Evolutionary conservation across 2,797 vertebrate genomes (phyloP).

Genomic region (Chrysocyon brachyurus): DNA sequence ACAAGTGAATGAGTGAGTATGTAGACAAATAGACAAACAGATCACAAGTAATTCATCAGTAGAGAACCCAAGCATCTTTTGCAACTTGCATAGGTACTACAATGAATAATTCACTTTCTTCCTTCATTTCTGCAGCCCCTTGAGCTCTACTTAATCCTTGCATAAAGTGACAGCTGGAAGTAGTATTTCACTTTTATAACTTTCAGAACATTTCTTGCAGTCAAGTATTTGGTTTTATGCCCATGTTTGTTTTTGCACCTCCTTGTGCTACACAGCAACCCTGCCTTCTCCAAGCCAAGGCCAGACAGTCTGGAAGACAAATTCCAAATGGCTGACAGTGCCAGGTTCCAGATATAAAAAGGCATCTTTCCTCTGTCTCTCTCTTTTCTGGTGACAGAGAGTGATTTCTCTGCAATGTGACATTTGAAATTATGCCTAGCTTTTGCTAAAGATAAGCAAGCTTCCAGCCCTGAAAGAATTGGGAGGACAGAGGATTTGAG

Average conservation of each 20-base stretch:
- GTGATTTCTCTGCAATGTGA: constrained; percentile 66
- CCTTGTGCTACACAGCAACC: constrained; percentile 68
- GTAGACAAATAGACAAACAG: not conserved
- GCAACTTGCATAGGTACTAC: not conserved
- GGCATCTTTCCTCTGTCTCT: constrained; percentile 18
- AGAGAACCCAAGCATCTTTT: not conserved
- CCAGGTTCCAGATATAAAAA: constrained; percentile 72
- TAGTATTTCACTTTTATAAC: constrained; percentile 78
- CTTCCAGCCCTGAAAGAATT: constrained; percentile 26
- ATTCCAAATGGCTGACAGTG: constrained; percentile 67
- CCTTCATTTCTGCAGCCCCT: not conserved
- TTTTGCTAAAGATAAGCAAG: constrained; percentile 70
- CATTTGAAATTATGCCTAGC: constrained; percentile 67
- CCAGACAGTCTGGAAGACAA: constrained; percentile 69
- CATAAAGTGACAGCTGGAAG: constrained; percentile 70
- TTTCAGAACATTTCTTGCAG: constrained; percentile 72
- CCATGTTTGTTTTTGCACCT: constrained; percentile 76
- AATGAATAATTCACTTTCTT: constrained; percentile 54
- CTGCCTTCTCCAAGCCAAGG: constrained; percentile 63
- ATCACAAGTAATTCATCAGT: not conserved
- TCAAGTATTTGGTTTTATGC: constrained; percentile 72
- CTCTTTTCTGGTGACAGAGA: constrained; percentile 42
- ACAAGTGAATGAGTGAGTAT: not conserved
- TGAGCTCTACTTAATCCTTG: constrained; percentile 41
- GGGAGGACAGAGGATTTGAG: constrained; percentile 25